Evolutionary conservation across 2,113 vertebrate genomes (phyloP), one percentile per base, ranked within the genome.

Genomic region (Cygnus buccinator): DNA sequence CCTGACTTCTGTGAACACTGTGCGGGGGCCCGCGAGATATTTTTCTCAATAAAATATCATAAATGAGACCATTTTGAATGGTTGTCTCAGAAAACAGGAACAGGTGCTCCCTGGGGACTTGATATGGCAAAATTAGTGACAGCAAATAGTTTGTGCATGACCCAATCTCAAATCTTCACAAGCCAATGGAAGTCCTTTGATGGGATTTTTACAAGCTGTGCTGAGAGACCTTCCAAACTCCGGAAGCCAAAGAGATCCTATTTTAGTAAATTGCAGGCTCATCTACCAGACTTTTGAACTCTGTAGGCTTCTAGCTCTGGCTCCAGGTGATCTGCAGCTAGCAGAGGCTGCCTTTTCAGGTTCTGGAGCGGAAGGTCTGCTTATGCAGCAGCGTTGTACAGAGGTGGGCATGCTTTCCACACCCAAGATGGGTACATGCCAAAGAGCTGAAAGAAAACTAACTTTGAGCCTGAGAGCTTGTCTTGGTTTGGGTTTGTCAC

Each of bases 121-220:
- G 85, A 62, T 89, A 37, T 37, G 65, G 21, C 68, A 95, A 87
- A 93, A 90, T 86, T 63, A 93, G 52, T 83, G 70, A 90, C 46
- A 81, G 73, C 37, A 87, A 80, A 29, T n/a, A 85, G 54, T 22
- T 77, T 59, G 52, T 71, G 35, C 65, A 72, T 81, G 86, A 93
- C 86, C 72, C 66, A 84, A 84, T 68, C 35, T 72, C 9, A 13
- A 93, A 92, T 76, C 39, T 84, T 90, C 13, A 17, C 15, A 75
- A 85, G 26, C 52, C 39, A 86, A 57, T 78, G 66, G 77, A 80
- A 89, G 35, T 20, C 57, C 39, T 94, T 93, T 86, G 63, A 80
- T 77, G 46, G 22, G 72, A 92, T 96, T 92, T 87, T 82, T 94
- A 67, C 72, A n/a, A 81, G 76, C 52, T 91, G 35, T 72, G 37